A percentile compares a stretch with the other conserved stretches of the same genome.
Conservation (phyloP, 2,888 invertebrate species). For the Acanthosepion lycidas region DNA sequence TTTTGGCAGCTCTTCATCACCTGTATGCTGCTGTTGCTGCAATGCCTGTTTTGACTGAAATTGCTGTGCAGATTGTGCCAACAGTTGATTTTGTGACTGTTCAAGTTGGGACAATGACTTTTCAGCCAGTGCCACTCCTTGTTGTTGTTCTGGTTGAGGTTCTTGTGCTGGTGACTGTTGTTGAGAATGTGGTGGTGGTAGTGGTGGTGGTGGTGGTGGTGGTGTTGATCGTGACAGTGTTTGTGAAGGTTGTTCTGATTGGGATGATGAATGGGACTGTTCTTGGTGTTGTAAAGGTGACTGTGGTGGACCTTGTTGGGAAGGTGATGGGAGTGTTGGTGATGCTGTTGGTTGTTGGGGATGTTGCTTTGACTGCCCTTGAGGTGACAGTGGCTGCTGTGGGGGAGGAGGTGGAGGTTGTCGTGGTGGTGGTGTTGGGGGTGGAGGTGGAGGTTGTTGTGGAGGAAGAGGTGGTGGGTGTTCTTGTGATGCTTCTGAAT, state of each 20-base stretch:
- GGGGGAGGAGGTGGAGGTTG: background rate
- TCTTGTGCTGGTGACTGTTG: background rate
- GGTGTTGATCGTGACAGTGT: background rate
- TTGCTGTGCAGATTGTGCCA: background rate
- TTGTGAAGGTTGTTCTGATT: background rate
- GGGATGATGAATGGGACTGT: background rate
- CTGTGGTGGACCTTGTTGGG: background rate
- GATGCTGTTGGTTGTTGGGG: background rate
- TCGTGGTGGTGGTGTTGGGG: background rate
- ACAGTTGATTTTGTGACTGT: too few species aligned
- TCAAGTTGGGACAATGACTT: too few species aligned
- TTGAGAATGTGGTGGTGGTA: background rate
- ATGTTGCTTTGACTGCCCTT: slow-evolving; percentile 8
- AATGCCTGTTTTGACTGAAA: background rate
- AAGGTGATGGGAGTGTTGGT: background rate
- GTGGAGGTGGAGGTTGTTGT: background rate
- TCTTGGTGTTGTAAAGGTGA: background rate
- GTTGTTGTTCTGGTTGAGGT: background rate
- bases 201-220: background rate
- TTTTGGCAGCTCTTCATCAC: background rate
- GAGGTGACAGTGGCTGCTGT: background rate
- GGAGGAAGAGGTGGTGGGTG: background rate
- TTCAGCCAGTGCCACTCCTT: too few species aligned
- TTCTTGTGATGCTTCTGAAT: slow-evolving; percentile 4
- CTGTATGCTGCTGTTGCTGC: background rate